Evolutionary conservation across 2,113 vertebrate genomes (phyloP), one percentile per base, ranked within the genome.

Genomic region (Aphelocoma coerulescens): DNA sequence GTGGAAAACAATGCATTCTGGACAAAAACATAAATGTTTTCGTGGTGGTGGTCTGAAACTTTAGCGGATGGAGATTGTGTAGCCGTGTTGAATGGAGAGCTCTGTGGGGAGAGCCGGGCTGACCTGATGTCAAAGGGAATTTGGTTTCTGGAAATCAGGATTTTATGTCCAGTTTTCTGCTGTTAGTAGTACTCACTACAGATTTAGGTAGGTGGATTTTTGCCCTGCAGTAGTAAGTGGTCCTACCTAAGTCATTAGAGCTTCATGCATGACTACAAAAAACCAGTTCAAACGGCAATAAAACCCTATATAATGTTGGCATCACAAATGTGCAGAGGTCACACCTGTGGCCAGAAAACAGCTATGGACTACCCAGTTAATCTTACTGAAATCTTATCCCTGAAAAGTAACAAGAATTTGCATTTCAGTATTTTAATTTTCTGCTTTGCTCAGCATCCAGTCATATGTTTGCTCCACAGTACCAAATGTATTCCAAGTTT

Each of bases 391-490:
- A 77, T 69, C 49, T 58, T 77, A 35, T n/a, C 24, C 32, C 41
- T 83, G 62, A 48, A 65, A 76, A 69, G 15, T 49, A 82, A 65
- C 19, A 22, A 18, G 15, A 83, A 71, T 83, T 90, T 86, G 27
- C 63, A 24, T 91, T 39, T 69, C 15, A 39, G 3, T 20, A 16
- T 77, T 95, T 77, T 51, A 27, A 26, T 88, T 62, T 88, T 65
- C 66, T 69, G n/a, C 67, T 95, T 90, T 96, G 20, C 72, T 80
- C 65, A 86, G 35, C 59, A 62, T 88, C 72, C 75, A 71, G 55
- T 88, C 46, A 16, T 59, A 23, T 1, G 0, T 77, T 88, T 80
- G 20, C 51, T 71, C 27, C 68, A 55, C 51, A 77, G 81, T 67
- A 71, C 55, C 44, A 74, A 67, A 77, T 39, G 27, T 69, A n/a